Base-by-base conservation (phyloP, 2,797 vertebrate species). In the Ambastaia sidthimunki region DNA sequence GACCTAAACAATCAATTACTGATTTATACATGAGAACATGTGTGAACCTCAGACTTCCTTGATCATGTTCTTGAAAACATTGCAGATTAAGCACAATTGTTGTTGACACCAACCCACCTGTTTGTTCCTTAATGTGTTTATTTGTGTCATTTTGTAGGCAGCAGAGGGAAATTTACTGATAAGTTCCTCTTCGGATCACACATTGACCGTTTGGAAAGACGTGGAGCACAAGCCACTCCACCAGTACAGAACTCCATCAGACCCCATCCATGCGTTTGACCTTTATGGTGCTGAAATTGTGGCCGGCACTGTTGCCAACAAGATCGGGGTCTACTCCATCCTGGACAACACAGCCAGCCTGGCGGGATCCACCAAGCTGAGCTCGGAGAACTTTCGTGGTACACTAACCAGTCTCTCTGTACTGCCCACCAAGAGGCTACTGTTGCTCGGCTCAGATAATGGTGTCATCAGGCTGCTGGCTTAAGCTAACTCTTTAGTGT, bases 371-470 rank as follows among this genome's bases (percentile, higher is more conserved):
- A 98, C 96, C 80, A 99, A 98, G 88, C 95, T 99, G 84, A 99
- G 97, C 91, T 96, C 96, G 0, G 97, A 99, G 92, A 99, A 99
- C 91, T 99, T 99, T 89, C 95, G 96, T 0, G 98, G 98, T n/a
- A 99, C 97, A 0, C 87, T 99, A 85, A 98, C 98, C 86, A 98
- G 96, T 91, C 91, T 99, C 85, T 96, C 96, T 0, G 94, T 99
- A 84, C 94, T 99, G 82, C 96, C 98, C 83, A 97, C 95, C 0
- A 99, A 98, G 90, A 95, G 97, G 88, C 97, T 99, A 1, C 92
- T 99, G 74, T 93, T 99, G 76, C 92, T 99, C 88, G 98, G 97
- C 84, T 99, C 98, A 0, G 98, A 99, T 85, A 99, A 99, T 0
- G 96, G 98, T 0, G 90, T 96, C 89, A 88, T 98, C 82, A 94